A percentile compares a stretch with the other conserved stretches of the same genome.
Conservation (phyloP, 2,797 vertebrate genomes). For the Urophycis tenuis region DNA sequence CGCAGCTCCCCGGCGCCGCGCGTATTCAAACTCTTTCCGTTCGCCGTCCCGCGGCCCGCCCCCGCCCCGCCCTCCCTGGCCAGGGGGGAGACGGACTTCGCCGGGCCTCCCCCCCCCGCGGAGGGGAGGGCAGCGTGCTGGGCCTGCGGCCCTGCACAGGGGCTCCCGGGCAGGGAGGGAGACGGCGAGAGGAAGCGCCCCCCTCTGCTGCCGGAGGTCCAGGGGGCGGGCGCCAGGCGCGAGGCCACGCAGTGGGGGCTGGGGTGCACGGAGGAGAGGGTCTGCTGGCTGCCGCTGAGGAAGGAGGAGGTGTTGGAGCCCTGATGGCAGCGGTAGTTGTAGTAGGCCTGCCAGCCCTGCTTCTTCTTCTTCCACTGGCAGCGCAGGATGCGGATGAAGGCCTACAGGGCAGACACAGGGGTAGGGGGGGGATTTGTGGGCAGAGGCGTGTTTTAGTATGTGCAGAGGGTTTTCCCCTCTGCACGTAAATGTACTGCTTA, state of each 20-base stretch:
- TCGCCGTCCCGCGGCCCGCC: neutral
- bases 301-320: conserved; percentile 76
- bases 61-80: neutral
- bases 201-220: neutral
- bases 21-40: neutral
- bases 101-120: conserved; percentile 7
- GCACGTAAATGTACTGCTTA: too few relatives aligned
- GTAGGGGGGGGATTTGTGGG: neutral
- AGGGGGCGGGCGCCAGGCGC: conserved; percentile 43
- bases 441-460: neutral
- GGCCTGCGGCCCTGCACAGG: conserved; percentile 27
- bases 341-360: conserved; percentile 73
- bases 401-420: conserved; percentile 29
- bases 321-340: conserved; percentile 72
- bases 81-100: conserved; percentile 5
- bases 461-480: too few relatives aligned
- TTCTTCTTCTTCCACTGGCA: conserved; percentile 69
- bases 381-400: conserved; percentile 66
- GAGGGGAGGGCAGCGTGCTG: conserved; percentile 11
- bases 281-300: conserved; percentile 81
- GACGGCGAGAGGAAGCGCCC: conserved; percentile 36
- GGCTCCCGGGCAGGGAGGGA: conserved; percentile 33
- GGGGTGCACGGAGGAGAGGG: conserved; percentile 74
- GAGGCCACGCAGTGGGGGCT: conserved; percentile 69
- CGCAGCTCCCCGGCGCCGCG: neutral